phyloP scores from a whole-genome alignment of 2,888 invertebrate species.

The Nezara viridula region DNA sequence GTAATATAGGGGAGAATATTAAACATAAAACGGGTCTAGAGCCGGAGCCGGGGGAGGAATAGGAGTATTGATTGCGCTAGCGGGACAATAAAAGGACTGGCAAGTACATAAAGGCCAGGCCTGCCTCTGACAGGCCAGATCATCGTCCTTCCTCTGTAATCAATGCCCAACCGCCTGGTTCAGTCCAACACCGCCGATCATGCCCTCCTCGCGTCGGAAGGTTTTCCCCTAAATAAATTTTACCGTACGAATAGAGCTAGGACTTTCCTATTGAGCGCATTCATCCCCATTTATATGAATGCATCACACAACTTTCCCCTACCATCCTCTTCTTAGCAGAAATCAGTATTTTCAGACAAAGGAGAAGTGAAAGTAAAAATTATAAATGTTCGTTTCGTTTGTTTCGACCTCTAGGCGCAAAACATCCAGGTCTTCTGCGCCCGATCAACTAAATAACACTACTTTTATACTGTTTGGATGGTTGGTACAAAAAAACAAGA shows the following conservation, averaged over 20 bases:
- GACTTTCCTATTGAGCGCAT: rapidly evolving
- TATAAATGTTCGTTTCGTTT: too few relatives aligned
- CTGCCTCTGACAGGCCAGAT: background rate
- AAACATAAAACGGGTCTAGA: background rate
- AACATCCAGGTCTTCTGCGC: too few relatives aligned
- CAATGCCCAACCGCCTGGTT: conserved; percentile 22
- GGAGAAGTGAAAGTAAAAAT: too few relatives aligned
- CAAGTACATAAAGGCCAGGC: conserved; percentile 18
- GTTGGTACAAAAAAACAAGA: too few relatives aligned
- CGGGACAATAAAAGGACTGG: background rate
- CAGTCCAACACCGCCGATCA: background rate
- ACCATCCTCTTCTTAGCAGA: too few relatives aligned
- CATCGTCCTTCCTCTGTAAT: conserved; percentile 4
- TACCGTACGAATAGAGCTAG: background rate
- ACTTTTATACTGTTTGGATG: too few relatives aligned
- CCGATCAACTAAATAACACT: too few relatives aligned
- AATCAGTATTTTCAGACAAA: too few relatives aligned
- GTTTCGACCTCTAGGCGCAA: too few relatives aligned
- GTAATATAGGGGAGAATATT: background rate
- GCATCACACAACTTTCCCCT: too few relatives aligned
- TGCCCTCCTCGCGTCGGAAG: background rate
- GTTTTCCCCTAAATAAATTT: background rate
- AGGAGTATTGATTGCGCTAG: conserved; percentile 22
- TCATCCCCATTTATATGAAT: background rate
- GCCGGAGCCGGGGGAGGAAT: background rate